Conservation (phyloP, 2,113 vertebrate genomes). For the Syngnathus floridae region DNA sequence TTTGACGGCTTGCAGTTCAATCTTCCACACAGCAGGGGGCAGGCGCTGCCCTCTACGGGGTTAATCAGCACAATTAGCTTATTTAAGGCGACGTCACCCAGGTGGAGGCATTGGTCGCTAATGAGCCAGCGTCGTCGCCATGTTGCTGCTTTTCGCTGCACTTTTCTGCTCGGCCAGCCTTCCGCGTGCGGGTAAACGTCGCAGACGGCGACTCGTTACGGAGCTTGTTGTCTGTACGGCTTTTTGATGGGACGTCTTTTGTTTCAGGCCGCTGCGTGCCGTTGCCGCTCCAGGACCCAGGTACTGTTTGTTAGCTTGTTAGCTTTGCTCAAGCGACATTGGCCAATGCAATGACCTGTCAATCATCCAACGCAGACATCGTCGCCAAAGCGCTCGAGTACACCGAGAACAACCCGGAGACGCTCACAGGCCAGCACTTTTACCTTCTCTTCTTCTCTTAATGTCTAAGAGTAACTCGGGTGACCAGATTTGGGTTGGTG, state of each 20-base stretch:
- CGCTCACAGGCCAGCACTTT: neutral
- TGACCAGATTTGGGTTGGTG: no score
- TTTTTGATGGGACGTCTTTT: neutral
- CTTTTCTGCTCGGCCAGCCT: neutral
- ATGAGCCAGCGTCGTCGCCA: neutral
- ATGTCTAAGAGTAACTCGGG: neutral
- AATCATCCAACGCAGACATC: neutral
- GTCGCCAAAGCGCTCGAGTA: neutral
- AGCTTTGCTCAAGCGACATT: neutral
- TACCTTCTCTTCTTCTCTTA: neutral
- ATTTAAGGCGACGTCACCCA: neutral
- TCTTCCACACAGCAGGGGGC: neutral
- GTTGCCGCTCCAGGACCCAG: neutral
- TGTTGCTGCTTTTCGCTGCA: neutral
- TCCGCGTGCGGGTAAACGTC: neutral
- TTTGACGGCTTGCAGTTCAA: neutral
- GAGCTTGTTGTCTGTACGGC: no score
- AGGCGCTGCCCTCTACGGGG: neutral
- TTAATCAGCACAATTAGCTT: neutral
- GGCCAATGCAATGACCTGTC: neutral
- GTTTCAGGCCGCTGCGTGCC: neutral
- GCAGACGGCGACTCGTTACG: neutral
- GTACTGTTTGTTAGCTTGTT: neutral
- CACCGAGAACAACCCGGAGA: neutral
- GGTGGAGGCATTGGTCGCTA: neutral